Evolutionary conservation across 1,140 invertebrate species (phyloP), one percentile per base, ranked within the genome.

Genomic region (Drosophila hydei): DNA sequence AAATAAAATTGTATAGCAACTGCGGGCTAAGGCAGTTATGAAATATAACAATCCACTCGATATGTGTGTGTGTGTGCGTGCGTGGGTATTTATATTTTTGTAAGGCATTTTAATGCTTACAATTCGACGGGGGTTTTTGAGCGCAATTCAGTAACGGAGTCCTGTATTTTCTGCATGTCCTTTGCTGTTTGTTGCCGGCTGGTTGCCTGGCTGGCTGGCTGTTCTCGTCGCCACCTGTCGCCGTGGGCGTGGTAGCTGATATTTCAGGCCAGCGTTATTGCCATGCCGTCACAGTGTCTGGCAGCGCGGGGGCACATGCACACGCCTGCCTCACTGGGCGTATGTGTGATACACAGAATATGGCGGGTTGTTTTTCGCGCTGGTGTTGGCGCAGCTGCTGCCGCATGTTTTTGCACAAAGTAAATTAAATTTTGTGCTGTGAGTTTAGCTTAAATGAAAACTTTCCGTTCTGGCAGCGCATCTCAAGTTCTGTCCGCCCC

Each of bases 381-480:
- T 60, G 27, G 38, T 62, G 45, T 59, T 61, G 50, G 67, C 40
- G 75, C 80, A 80, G 72, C 80, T 79, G 80, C 68, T 58, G 75
- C 75, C 74, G 48, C 83, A 85, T 87, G 81, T 87, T 85, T 77
- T 69, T 72, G 77, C 67, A 33, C 63, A 75, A 67, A 81, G 81
- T 88, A 87, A 87, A 87, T 87, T 87, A 88, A 87, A 87, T 87
- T 87, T 68, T 3, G 59, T 42, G 75, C 69, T 85, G 72, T 50
- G 80, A 84, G 80, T 79, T 84, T 85, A 87, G 74, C 81, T 80
- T 77, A 87, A 85, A 85, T 87, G 81, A 55, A 88, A 85, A 87
- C 65, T 87, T 87, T 87, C 27, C 81, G 48, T 74, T 87, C 48
- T 62, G 16, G 50, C 45, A 33, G 14, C 40, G 18, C 48, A 30